These are phyloP conservation scores for Sceloporus tristichus DNA, from an alignment of 2,113 vertebrate species.

Conservation along the genomic window DNA sequence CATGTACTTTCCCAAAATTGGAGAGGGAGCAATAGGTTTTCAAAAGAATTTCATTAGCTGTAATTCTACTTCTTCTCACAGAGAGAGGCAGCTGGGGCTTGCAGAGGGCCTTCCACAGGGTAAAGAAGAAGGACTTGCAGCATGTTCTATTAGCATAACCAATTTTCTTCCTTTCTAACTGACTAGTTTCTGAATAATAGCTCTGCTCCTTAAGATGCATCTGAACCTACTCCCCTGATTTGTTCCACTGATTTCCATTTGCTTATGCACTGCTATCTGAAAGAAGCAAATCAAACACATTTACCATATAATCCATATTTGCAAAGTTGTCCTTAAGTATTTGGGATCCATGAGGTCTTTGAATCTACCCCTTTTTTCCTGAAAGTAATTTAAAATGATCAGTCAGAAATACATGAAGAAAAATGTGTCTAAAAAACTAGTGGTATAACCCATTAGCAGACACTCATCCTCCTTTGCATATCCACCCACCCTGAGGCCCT, in stretches of 20 bases:
- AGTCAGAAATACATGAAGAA: not conserved
- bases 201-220: conserved; percentile 12
- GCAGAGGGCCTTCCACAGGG: not conserved
- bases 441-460: not conserved
- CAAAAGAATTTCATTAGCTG: not conserved
- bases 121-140: not conserved
- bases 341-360: conserved; percentile 82
- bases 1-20: not conserved
- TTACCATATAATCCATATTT: conserved; percentile 96
- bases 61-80: not conserved
- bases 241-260: not conserved
- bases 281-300: conserved; percentile 14
- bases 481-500: no score
- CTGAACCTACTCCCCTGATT: not conserved
- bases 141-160: not conserved
- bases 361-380: conserved; percentile 88
- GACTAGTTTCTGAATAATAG: conserved; percentile 24
- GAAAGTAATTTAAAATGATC: conserved; percentile 9
- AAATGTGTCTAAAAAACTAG: not conserved
- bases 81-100: not conserved
- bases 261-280: not conserved
- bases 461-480: no score
- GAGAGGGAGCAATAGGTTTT: not conserved
- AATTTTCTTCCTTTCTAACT: not conserved
- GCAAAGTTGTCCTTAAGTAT: conserved; percentile 87